phyloP scores from a whole-genome alignment of 2,797 vertebrate species.

The Nasua narica region DNA sequence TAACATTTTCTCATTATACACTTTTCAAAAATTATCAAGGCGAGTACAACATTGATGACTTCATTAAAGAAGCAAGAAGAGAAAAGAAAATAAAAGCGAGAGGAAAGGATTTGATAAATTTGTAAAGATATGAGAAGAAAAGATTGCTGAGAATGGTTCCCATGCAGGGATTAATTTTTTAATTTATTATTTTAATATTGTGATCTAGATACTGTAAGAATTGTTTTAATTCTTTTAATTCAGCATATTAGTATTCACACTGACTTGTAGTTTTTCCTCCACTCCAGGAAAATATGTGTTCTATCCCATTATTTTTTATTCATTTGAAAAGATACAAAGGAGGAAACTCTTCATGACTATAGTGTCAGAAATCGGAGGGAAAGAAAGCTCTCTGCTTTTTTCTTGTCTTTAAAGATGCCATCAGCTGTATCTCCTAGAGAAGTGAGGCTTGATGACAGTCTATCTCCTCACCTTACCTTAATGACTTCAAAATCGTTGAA shows the following conservation, averaged over 20 bases:
- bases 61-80: not conserved
- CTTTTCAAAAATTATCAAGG: slow-evolving; percentile 40
- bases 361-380: not conserved
- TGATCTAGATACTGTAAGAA: not conserved
- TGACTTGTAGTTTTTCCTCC: not conserved
- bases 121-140: not conserved
- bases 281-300: not conserved
- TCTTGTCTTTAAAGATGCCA: not conserved
- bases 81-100: not conserved
- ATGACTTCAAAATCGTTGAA: slow-evolving; percentile 12
- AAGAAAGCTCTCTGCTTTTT: not conserved
- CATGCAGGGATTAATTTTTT: not conserved
- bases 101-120: not conserved
- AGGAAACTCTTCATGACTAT: not conserved
- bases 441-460: not conserved
- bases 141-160: not conserved
- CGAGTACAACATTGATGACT: not conserved
- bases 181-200: not conserved
- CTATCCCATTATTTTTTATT: not conserved
- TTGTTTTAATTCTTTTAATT: not conserved
- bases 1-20: slow-evolving; percentile 37
- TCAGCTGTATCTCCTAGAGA: not conserved
- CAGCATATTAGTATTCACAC: not conserved
- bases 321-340: not conserved
- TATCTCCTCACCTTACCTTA: not conserved